phyloP scores from a whole-genome alignment of 2,797 vertebrate genomes.

The Ammospiza maritima region DNA sequence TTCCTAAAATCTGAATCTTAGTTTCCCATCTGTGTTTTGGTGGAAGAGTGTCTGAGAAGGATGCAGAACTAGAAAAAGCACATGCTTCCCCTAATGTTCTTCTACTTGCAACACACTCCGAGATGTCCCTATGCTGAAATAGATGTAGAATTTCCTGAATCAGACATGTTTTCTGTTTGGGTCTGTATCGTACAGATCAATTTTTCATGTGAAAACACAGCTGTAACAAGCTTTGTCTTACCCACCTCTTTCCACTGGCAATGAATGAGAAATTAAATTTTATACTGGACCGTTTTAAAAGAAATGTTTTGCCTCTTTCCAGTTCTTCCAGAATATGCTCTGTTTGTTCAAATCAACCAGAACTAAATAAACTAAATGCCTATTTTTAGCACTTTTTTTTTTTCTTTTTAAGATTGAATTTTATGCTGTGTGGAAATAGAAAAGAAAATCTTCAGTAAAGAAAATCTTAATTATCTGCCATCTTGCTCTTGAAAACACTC shows the following conservation, averaged over 20 bases:
- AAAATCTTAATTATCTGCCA: not conserved
- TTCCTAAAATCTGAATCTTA: not conserved
- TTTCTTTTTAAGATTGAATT: not conserved
- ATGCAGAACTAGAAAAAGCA: not conserved
- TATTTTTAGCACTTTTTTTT: not conserved
- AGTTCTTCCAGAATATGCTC: not conserved
- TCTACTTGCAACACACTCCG: not conserved
- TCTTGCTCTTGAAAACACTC: not conserved
- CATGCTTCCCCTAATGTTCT: not conserved
- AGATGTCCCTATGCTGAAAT: not conserved
- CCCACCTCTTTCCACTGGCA: not conserved
- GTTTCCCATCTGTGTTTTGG: not conserved
- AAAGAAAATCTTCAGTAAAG: not conserved
- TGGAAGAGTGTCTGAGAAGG: not conserved
- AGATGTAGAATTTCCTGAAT: not conserved
- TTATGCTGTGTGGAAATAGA: not conserved
- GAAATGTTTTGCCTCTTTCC: not conserved
- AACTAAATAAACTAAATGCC: not conserved
- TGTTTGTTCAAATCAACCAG: not conserved
- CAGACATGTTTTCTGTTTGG: not conserved
- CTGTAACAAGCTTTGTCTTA: not conserved
- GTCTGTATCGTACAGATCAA: not conserved
- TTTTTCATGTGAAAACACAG: not conserved
- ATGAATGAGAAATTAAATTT: not conserved
- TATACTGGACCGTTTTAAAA: not conserved